Evolutionary conservation across 2,888 invertebrate species (phyloP), one percentile per base, ranked within the genome.

Genomic region (Diachrysia chrysitis): DNA sequence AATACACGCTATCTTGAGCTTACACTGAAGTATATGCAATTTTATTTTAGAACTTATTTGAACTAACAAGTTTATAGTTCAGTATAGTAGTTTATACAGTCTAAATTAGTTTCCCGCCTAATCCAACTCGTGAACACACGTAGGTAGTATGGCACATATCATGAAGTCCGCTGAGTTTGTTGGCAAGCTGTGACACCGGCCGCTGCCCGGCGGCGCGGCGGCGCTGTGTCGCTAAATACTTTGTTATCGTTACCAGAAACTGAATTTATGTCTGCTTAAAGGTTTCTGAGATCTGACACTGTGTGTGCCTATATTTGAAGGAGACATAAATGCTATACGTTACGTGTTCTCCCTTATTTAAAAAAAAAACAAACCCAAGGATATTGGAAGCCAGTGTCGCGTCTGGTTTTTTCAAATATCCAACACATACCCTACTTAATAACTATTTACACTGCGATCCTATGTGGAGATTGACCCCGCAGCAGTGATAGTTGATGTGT

Each of bases 171-270:
- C 48, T 32, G 29, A 64, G 68, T 66, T 70, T 14, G 68, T 73
- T 78, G 66, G 70, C 75, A 53, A 17, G 51, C 65, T n/a, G 42
- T n/a, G n/a, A 16, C 48, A 2, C 48, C 12, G 21, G 1, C 48
- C 9, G 48, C 17, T 10, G 48, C 64, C 65, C 42, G 14, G 14
- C 35, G 6, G 32, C 32, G 6, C 32, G 32, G 32, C 32, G 35
- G 14, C 14, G 35, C 2, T 35, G 10, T 61, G 71, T 57, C 63
- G 63, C 65, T 29, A 25, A 42, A 68, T 42, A 64, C 65, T 77
- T 71, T 71, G 68, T 79, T 76, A 79, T 77, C 79, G 71, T 71
- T 78, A 75, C 61, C 32, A 63, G 32, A 51, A 63, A 54, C 51
- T 66, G 65, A 70, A 70, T 76, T 63, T 73, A 70, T 69, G 48